phyloP scores from a whole-genome alignment of 2,113 vertebrate species.

The Condylura cristata region DNA sequence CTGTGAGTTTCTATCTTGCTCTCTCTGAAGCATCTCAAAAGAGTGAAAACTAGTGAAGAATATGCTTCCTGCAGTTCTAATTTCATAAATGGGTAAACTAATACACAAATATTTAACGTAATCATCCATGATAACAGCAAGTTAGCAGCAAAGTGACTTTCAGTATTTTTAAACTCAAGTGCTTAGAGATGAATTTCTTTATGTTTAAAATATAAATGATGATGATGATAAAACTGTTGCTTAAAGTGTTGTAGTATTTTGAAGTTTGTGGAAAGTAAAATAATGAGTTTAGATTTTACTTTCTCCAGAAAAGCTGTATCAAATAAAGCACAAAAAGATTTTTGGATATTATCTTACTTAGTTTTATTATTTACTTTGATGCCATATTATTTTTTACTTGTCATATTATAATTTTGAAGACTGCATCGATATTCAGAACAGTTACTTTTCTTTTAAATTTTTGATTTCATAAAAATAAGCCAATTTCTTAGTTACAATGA shows the following conservation, averaged over 20 bases:
- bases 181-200: conserved; percentile 37
- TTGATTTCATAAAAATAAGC: background rate
- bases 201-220: conserved; percentile 45
- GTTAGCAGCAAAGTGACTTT: background rate
- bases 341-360: background rate
- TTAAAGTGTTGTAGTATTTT: background rate
- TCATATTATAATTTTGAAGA: conserved; percentile 17
- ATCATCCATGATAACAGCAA: conserved; percentile 20
- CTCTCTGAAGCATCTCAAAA: conserved; percentile 5
- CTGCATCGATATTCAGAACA: conserved; percentile 3
- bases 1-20: background rate
- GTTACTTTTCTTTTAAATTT: conserved; percentile 48
- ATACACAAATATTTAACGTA: conserved; percentile 52
- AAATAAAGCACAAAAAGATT: background rate
- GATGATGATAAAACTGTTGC: background rate
- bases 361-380: background rate
- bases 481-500: conserved; percentile 31
- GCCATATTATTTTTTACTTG: background rate
- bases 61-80: background rate
- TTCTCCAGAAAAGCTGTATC: background rate
- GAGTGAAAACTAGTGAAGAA: conserved; percentile 18
- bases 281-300: background rate
- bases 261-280: background rate
- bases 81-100: background rate
- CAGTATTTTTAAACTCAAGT: background rate